Percentiles rank a stretch among this genome's conserved stretches.
phyloP scores from a whole-genome alignment of 1,140 invertebrate genomes.

The Probaryconus sp. region DNA sequence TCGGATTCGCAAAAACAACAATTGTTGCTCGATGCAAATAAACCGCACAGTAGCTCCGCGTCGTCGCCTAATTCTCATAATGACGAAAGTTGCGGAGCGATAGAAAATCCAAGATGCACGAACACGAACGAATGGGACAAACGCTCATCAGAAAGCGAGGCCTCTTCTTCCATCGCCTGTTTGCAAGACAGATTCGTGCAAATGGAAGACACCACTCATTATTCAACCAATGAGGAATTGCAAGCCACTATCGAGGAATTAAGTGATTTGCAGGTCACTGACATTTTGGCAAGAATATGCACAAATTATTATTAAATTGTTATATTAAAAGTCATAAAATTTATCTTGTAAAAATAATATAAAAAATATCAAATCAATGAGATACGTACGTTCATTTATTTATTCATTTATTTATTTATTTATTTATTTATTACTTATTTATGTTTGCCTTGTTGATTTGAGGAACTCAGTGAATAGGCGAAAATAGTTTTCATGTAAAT shows the following conservation, averaged over 20 bases:
- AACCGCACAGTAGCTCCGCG: slow-evolving; percentile 82
- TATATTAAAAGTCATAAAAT: too few relatives aligned
- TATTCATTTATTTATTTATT: too few relatives aligned
- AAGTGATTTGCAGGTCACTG: slow-evolving; percentile 90
- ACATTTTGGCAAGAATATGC: too few relatives aligned
- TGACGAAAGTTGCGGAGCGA: slow-evolving; percentile 74
- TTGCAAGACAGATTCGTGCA: slow-evolving; percentile 94
- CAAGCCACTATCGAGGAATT: slow-evolving; percentile 96
- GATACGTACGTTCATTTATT: too few relatives aligned
- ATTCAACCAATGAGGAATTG: slow-evolving; percentile 94
- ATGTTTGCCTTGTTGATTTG: too few relatives aligned
- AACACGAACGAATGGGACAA: slow-evolving; percentile 92
- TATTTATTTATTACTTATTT: too few relatives aligned
- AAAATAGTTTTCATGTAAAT: too few relatives aligned
- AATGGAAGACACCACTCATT: slow-evolving; percentile 81
- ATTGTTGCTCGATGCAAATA: slow-evolving; percentile 83
- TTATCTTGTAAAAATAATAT: slow-evolving; percentile 6
- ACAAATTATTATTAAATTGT: too few relatives aligned
- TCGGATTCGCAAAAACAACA: slow-evolving; percentile 90
- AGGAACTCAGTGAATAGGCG: too few relatives aligned
- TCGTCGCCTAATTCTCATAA: slow-evolving; percentile 81
- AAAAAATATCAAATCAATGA: too few relatives aligned
- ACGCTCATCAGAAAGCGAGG: slow-evolving; percentile 90
- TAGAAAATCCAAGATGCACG: slow-evolving; percentile 81
- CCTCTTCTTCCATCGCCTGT: slow-evolving; percentile 94